Evolutionary conservation across 2,888 invertebrate species (phyloP).

Genomic region (Podotricha telesiphe): DNA sequence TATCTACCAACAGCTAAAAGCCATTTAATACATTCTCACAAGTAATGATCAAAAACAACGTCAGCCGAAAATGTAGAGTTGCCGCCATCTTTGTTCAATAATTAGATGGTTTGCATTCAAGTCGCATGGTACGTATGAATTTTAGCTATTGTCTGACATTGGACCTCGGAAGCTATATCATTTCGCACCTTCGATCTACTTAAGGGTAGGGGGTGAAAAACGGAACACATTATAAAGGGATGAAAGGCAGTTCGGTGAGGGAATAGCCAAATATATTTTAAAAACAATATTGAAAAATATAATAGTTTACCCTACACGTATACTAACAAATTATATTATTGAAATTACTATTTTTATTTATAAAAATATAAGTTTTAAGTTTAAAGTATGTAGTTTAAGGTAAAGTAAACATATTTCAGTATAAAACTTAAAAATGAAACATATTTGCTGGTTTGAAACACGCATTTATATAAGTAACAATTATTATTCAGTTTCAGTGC

Average conservation of each 20-base stretch:
- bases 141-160: conserved; percentile 83
- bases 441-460: conserved; percentile 11
- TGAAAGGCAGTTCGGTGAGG: conserved; percentile 14
- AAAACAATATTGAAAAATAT: conserved; percentile 19
- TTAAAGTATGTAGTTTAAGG: too few relatives aligned
- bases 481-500: conserved; percentile 33
- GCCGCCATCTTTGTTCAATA: conserved; percentile 77
- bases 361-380: too few relatives aligned
- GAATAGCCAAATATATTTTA: conserved; percentile 1
- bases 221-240: conserved; percentile 40
- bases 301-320: neutral
- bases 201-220: conserved; percentile 49
- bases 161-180: conserved; percentile 82
- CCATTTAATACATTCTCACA: conserved; percentile 46
- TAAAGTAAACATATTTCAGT: neutral
- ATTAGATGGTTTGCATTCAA: conserved; percentile 81
- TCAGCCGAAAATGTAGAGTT: conserved; percentile 48
- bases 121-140: conserved; percentile 75
- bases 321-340: neutral
- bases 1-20: neutral
- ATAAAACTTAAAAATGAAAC: too few relatives aligned
- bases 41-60: conserved; percentile 59
- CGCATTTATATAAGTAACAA: conserved; percentile 25
- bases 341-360: neutral
- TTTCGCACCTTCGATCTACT: conserved; percentile 64